Evolutionary conservation across 2,888 invertebrate species (phyloP).

Genomic region (Morpho deidamia): DNA sequence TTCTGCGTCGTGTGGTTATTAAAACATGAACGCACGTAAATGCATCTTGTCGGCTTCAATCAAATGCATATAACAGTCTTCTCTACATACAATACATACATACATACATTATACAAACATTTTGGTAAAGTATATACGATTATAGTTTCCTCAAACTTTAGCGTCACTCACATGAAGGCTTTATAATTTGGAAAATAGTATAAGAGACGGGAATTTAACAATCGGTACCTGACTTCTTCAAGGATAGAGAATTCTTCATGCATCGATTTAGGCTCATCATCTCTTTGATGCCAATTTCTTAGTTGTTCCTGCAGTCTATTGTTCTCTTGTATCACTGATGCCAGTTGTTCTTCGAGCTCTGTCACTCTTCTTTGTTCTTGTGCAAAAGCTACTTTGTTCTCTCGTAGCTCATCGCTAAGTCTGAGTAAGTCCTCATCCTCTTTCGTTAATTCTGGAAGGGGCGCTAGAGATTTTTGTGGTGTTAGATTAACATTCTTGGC

Average conservation of each 20-base stretch:
- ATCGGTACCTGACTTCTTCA: constrained; percentile 88
- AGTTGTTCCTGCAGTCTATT: constrained; percentile 84
- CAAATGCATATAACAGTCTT: too few relatives aligned
- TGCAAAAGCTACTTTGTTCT: constrained; percentile 81
- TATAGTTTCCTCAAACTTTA: too few relatives aligned
- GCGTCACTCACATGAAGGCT: too few relatives aligned
- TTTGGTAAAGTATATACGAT: too few relatives aligned
- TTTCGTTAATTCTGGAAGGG: constrained; percentile 71
- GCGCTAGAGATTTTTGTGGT: constrained; percentile 50
- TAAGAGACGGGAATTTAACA: too few relatives aligned
- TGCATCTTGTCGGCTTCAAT: too few relatives aligned
- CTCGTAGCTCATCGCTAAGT: constrained; percentile 84
- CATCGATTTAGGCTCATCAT: constrained; percentile 88
- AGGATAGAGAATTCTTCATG: constrained; percentile 90
- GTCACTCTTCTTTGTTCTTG: constrained; percentile 85
- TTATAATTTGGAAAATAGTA: too few relatives aligned
- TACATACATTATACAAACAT: too few relatives aligned
- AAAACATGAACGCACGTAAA: too few relatives aligned
- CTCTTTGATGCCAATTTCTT: constrained; percentile 79
- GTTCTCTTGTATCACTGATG: constrained; percentile 84
- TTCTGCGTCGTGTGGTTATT: too few relatives aligned
- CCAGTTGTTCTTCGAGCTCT: constrained; percentile 88
- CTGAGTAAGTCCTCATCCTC: constrained; percentile 73
- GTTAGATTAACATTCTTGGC: constrained; percentile 41
- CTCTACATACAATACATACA: neutral